Evolutionary conservation across 2,113 vertebrate species (phyloP).

Genomic region (Daphoenositta chrysoptera): DNA sequence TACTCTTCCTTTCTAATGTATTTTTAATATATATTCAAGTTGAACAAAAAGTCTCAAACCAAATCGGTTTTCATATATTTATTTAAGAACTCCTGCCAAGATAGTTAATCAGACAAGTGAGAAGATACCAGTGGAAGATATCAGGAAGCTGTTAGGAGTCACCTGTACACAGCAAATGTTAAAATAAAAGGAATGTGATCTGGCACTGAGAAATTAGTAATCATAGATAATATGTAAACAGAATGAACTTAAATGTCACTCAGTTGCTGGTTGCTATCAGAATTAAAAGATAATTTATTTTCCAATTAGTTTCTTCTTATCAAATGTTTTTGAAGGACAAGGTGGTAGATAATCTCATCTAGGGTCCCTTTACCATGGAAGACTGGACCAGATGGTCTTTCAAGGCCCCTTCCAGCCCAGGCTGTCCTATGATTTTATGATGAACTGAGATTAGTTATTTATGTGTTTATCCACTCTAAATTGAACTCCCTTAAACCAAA

Average conservation of each 20-base stretch:
- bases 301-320: not conserved
- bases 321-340: not conserved
- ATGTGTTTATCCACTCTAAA: not conserved
- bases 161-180: not conserved
- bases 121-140: not conserved
- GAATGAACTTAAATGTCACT: not conserved
- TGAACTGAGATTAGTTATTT: not conserved
- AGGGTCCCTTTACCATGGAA: not conserved
- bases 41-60: not conserved
- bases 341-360: not conserved
- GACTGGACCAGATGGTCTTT: not conserved
- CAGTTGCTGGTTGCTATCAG: not conserved
- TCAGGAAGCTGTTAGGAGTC: not conserved
- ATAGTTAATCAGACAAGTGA: not conserved
- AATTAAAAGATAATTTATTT: not conserved
- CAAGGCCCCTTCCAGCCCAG: not conserved
- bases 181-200: not conserved
- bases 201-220: not conserved
- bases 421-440: not conserved
- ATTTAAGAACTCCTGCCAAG: not conserved
- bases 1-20: not conserved
- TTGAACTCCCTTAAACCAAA: not conserved
- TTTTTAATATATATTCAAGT: not conserved
- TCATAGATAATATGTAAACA: not conserved
- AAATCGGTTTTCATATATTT: not conserved